Base-by-base conservation (phyloP, 2,113 vertebrate species). In the Ovibos moschatus region DNA sequence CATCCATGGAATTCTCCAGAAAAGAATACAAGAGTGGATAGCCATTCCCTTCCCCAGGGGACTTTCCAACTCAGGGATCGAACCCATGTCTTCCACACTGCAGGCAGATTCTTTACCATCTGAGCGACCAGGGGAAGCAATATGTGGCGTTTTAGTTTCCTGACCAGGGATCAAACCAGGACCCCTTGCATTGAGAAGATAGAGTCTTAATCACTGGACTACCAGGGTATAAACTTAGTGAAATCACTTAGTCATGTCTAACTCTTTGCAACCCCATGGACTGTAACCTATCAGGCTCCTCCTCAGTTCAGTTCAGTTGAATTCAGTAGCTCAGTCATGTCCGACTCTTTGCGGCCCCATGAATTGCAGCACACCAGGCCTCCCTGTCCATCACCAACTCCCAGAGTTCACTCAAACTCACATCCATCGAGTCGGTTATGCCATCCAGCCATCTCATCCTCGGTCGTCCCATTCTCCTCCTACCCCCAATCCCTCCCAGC, bases 161-260 rank as follows among this genome's bases (percentile, higher is more conserved):
- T 67, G 64, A 19, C 16, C 16, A 67, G 16, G 33, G 3, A 67
- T 19, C 33, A 67, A 67, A 67, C 33, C 64, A 3, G 2, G 64
- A 33, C 33, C 64, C 33, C 33, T 67, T 67, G 33, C 4, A 19
- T 4, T 64, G 62, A 64, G 62, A 64, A n/a, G 7, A 17, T 8
- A 67, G 33, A 5, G 62, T 67, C 62, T 67, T 67, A 67, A 67
- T 16, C 33, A 67, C 33, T n/a, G 64, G 17, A 67, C 33, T 19
- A 67, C 16, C 8, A 67, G 33, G 33, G 64, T n/a, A 67, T n/a
- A 67, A n/a, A 67, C 1, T n/a, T 19, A n/a, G 16, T n/a, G 64
- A 19, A n/a, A 33, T n/a, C 33, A 33, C 3, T n/a, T 67, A n/a
- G 64, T 36, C 7, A 0, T 19, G 16, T 67, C 62, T 2, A 17